These are phyloP conservation scores for Spizaetus ornatus DNA, from an alignment of 2,113 vertebrate genomes.

Conservation along the genomic window DNA sequence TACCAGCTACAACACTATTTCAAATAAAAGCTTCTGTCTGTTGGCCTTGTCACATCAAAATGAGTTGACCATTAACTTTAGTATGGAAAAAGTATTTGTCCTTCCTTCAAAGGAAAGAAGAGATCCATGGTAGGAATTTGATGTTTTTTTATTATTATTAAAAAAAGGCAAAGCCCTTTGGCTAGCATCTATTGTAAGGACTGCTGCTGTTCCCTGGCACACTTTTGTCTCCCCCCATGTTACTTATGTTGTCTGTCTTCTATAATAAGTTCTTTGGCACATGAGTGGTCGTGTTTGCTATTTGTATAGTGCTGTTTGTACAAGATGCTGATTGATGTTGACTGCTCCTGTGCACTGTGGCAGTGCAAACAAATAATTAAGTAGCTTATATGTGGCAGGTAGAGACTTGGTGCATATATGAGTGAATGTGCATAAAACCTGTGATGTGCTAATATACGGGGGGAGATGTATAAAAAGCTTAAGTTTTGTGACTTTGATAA, in stretches of 20 bases:
- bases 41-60: neutral
- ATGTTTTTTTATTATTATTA: neutral
- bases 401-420: neutral
- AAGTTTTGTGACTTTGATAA: neutral
- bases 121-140: neutral
- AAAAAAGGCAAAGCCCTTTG: neutral
- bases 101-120: neutral
- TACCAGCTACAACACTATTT: neutral
- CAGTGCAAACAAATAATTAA: neutral
- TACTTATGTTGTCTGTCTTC: neutral
- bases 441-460: neutral
- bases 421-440: neutral
- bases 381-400: neutral
- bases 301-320: neutral
- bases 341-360: neutral
- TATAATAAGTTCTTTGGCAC: neutral
- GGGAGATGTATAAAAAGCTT: neutral
- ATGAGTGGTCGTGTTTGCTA: neutral
- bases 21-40: neutral
- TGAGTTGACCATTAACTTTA: neutral
- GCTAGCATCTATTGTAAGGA: neutral
- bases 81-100: neutral
- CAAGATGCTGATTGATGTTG: neutral
- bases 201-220: neutral
- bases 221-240: neutral